Percentiles rank a stretch among this genome's conserved stretches.
Conservation (phyloP, 2,888 invertebrate genomes). For the Eurytoma adleriae region DNA sequence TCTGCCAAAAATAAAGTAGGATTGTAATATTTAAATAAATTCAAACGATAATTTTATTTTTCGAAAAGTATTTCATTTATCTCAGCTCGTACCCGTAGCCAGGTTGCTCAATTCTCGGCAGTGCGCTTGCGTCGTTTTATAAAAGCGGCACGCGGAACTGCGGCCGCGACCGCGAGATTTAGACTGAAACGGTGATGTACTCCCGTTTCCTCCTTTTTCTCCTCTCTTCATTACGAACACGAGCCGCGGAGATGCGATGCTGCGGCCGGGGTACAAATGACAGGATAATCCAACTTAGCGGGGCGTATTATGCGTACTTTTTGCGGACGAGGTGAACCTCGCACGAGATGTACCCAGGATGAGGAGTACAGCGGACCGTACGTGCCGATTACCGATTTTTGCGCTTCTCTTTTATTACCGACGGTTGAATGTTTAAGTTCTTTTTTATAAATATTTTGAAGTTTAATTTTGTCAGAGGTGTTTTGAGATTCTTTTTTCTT, state of each 20-base stretch:
- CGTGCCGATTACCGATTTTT: too few species aligned
- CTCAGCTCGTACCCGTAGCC: not conserved
- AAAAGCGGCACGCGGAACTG: slow-evolving; percentile 27
- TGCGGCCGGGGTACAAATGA: not conserved
- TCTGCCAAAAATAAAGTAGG: too few species aligned
- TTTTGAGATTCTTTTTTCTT: too few species aligned
- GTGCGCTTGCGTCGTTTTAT: not conserved
- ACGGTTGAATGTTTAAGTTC: not conserved
- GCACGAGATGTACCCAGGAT: slow-evolving; percentile 9
- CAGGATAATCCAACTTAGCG: slow-evolving; percentile 2
- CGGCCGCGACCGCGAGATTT: slow-evolving; percentile 24
- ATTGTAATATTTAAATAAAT: too few species aligned
- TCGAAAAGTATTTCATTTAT: not conserved
- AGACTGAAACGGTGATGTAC: slow-evolving; percentile 37
- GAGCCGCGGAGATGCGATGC: slow-evolving; percentile 1
- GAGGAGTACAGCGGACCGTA: too few species aligned
- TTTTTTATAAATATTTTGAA: not conserved
- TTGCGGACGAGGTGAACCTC: not conserved
- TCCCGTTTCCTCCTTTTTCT: slow-evolving; percentile 24
- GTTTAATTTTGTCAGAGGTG: not conserved
- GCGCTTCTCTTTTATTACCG: not conserved
- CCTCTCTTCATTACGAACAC: not conserved
- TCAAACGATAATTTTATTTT: too few species aligned
- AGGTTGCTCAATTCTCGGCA: slow-evolving; percentile 13
- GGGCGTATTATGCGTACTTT: not conserved